Percentiles rank a stretch among this genome's conserved stretches.
Conservation (phyloP, 1,140 invertebrate species). For the Palaemon carinicauda region DNA sequence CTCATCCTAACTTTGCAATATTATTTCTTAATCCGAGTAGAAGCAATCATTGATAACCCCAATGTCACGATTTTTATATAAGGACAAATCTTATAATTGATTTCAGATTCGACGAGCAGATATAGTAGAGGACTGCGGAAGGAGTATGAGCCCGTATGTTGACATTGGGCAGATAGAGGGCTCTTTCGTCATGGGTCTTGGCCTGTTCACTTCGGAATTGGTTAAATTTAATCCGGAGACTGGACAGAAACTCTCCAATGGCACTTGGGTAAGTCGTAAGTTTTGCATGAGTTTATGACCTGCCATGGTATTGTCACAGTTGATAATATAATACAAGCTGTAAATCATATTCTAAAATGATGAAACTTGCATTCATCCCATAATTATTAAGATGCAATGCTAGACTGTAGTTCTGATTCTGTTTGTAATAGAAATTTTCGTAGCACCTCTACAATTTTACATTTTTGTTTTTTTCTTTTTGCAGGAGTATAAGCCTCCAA, state of each 20-base stretch:
- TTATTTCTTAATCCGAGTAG: no score
- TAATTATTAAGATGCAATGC: no score
- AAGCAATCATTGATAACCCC: no score
- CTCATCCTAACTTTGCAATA: no score
- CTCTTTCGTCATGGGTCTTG: conserved; percentile 66
- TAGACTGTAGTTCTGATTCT: no score
- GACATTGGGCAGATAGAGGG: conserved; percentile 68
- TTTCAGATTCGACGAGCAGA: conserved; percentile 62
- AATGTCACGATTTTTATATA: background rate
- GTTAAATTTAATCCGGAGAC: conserved; percentile 63
- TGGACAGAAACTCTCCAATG: conserved; percentile 61
- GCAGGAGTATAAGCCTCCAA: conserved; percentile 57
- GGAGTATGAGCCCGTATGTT: conserved; percentile 61
- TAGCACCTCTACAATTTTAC: no score
- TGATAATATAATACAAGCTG: no score
- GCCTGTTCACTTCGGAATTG: conserved; percentile 64
- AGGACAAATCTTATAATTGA: background rate
- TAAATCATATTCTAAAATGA: no score
- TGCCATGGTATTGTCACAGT: no score
- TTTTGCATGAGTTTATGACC: background rate
- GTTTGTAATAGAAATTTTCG: no score
- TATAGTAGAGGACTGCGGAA: conserved; percentile 65
- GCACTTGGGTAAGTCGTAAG: conserved; percentile 62
- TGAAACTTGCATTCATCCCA: no score
- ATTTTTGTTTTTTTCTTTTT: background rate